Evolutionary conservation across 1,140 invertebrate species (phyloP).

Genomic region (Hypothenemus hampei): DNA sequence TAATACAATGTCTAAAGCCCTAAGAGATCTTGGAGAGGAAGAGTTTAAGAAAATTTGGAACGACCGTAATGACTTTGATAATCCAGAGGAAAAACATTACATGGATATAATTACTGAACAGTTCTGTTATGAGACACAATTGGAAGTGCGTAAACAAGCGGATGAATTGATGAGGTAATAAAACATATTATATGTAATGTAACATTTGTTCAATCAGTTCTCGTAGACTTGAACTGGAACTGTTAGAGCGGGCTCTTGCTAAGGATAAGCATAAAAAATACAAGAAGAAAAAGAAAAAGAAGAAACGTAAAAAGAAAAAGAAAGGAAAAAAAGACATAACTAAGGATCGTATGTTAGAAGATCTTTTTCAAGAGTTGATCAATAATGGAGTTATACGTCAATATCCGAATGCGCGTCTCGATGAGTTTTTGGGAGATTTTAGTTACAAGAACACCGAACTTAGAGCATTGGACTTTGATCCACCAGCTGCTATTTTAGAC

Average conservation of each 20-base stretch:
- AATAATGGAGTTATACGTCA: constrained; percentile 67
- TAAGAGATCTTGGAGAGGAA: constrained; percentile 43
- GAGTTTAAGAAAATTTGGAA: constrained; percentile 50
- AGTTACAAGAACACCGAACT: constrained; percentile 44
- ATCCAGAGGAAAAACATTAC: constrained; percentile 47
- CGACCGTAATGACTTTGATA: constrained; percentile 43
- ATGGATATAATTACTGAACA: constrained; percentile 50
- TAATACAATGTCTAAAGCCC: constrained; percentile 33
- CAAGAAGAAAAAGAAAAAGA: constrained; percentile 53
- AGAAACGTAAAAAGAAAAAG: constrained; percentile 58
- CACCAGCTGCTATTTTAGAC: constrained; percentile 56
- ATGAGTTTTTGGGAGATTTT: constrained; percentile 66
- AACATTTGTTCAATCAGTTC: too few relatives aligned
- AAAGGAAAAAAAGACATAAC: constrained; percentile 71
- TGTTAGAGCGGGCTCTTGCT: constrained; percentile 49
- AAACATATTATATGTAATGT: too few relatives aligned
- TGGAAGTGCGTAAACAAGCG: constrained; percentile 50
- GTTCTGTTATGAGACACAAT: constrained; percentile 51
- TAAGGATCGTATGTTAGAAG: constrained; percentile 66
- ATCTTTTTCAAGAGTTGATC: constrained; percentile 74
- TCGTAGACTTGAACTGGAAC: constrained; percentile 48
- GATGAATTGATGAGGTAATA: constrained; percentile 52
- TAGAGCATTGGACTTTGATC: constrained; percentile 47
- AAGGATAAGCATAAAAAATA: constrained; percentile 56
- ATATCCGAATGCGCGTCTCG: constrained; percentile 57